A percentile compares a stretch with the other conserved stretches of the same genome.
These are phyloP conservation scores for Eupithecia tripunctaria DNA, from an alignment of 2,888 invertebrate species.

Conservation along the genomic window DNA sequence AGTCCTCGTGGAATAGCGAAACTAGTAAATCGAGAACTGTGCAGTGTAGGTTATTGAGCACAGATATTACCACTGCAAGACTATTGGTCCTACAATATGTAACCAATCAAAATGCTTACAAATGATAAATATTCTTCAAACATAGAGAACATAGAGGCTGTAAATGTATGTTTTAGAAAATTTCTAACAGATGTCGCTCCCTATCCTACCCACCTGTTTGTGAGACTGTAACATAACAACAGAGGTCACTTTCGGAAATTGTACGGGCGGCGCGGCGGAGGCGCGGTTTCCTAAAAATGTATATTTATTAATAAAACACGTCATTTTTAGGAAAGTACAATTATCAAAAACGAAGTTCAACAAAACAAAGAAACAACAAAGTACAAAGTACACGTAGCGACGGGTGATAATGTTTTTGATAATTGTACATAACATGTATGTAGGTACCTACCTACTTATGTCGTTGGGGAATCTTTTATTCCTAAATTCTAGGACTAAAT, in stretches of 20 bases:
- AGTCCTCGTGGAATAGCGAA: not conserved
- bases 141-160: not conserved
- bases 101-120: not conserved
- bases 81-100: not conserved
- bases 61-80: not conserved
- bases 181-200: constrained; percentile 2
- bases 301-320: too few relatives aligned
- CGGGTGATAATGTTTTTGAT: too few relatives aligned
- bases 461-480: too few relatives aligned
- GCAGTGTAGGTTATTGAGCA: not conserved
- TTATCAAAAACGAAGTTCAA: too few relatives aligned
- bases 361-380: too few relatives aligned
- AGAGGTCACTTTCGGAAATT: not conserved
- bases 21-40: not conserved
- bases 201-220: not conserved
- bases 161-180: not conserved
- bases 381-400: too few relatives aligned
- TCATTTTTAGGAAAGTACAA: too few relatives aligned
- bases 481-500: too few relatives aligned
- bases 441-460: too few relatives aligned
- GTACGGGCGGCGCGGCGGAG: too few relatives aligned
- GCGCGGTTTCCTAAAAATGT: too few relatives aligned
- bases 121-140: not conserved
- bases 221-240: not conserved
- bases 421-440: too few relatives aligned